Conservation (phyloP, 2,113 vertebrate species). For the Opisthocomus hoazin region DNA sequence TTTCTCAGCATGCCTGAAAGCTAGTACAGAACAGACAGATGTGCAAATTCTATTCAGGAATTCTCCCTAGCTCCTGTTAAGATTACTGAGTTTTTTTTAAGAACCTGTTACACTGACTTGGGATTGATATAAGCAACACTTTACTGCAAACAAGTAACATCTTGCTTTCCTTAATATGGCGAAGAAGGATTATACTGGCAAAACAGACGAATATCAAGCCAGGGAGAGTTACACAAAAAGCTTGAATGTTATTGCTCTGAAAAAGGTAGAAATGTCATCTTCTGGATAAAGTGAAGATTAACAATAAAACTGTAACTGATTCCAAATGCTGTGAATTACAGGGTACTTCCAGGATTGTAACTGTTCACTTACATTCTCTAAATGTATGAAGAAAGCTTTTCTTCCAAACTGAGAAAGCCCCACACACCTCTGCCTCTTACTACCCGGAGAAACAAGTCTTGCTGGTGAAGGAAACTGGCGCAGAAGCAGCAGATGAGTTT, state of each 20-base stretch:
- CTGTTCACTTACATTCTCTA: not conserved
- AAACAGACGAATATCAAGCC: not conserved
- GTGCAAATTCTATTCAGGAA: not conserved
- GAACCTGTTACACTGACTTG: not conserved
- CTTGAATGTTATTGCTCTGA: not conserved
- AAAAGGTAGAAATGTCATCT: not conserved
- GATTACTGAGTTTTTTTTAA: not conserved
- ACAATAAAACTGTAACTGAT: not conserved
- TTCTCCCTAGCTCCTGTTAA: not conserved
- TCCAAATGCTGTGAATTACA: not conserved
- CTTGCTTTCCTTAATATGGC: not conserved
- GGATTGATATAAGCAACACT: not conserved
- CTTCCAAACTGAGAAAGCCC: not conserved
- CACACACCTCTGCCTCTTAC: rapidly evolving
- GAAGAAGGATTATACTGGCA: not conserved
- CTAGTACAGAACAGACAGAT: not conserved
- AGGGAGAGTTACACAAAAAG: not conserved
- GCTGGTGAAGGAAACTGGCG: not conserved
- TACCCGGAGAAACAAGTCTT: not conserved
- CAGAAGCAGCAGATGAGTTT: not conserved
- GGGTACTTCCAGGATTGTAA: not conserved
- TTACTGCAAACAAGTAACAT: not conserved
- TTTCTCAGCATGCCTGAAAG: not conserved
- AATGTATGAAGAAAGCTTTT: not conserved
- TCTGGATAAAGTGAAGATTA: not conserved